A percentile compares a stretch with the other conserved stretches of the same genome.
These are phyloP conservation scores for Candoia aspera DNA, from an alignment of 2,113 vertebrate species.

Conservation along the genomic window DNA sequence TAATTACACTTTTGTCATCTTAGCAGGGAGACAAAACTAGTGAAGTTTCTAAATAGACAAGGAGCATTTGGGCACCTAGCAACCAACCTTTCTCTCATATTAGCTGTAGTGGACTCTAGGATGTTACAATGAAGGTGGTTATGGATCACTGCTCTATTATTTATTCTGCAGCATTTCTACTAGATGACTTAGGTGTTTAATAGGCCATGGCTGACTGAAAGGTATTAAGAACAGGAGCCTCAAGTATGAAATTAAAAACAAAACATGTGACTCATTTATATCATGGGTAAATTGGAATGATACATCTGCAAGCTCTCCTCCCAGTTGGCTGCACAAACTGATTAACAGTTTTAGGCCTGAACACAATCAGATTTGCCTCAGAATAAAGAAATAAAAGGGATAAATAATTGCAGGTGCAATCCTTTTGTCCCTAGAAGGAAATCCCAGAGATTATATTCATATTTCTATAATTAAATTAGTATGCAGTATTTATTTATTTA, in stretches of 20 bases:
- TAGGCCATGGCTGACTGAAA: slow-evolving; percentile 76
- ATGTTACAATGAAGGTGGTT: slow-evolving; percentile 79
- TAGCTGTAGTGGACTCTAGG: slow-evolving; percentile 74
- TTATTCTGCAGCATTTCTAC: slow-evolving; percentile 79
- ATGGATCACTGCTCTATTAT: slow-evolving; percentile 86
- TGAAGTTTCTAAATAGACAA: slow-evolving; percentile 84
- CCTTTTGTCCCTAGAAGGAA: background rate
- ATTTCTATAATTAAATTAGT: background rate
- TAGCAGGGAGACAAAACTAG: slow-evolving; percentile 88
- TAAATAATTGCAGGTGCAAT: background rate
- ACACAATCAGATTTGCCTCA: background rate
- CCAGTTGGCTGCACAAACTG: background rate
- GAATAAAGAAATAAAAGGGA: background rate
- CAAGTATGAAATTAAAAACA: slow-evolving; percentile 70
- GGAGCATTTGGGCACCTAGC: slow-evolving; percentile 87
- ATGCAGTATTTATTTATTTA: background rate
- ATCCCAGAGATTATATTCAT: background rate
- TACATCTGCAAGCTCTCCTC: background rate
- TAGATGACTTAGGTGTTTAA: slow-evolving; percentile 85
- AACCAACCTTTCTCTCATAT: slow-evolving; percentile 81
- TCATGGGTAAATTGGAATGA: slow-evolving; percentile 53
- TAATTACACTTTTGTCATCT: slow-evolving; percentile 92
- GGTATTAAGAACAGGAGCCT: slow-evolving; percentile 66
- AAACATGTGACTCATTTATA: slow-evolving; percentile 57
- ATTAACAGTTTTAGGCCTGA: slow-evolving; percentile 54